Conservation (phyloP, 2,113 vertebrate genomes). For the Cephalophus harveyi region DNA sequence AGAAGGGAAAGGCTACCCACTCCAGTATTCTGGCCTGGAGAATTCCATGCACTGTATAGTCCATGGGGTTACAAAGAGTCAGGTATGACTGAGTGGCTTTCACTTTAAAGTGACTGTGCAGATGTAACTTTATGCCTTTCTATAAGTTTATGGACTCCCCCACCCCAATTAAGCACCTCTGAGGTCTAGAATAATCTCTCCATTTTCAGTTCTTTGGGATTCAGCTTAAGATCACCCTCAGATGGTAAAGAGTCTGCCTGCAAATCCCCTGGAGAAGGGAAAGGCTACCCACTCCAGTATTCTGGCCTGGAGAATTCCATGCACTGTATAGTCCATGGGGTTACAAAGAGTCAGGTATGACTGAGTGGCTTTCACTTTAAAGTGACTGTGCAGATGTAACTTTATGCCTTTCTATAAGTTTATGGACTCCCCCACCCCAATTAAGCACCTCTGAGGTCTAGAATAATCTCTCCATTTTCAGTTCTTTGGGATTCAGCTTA, state of each 20-base stretch:
- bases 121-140: background rate
- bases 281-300: background rate
- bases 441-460: background rate
- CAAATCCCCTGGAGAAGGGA: background rate
- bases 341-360: fast-evolving
- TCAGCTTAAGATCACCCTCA: background rate
- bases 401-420: background rate
- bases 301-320: background rate
- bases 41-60: background rate
- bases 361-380: background rate
- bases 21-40: background rate
- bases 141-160: background rate
- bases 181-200: background rate
- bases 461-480: background rate
- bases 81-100: background rate
- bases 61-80: fast-evolving
- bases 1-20: background rate
- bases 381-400: background rate
- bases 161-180: background rate
- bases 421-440: background rate
- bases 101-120: background rate
- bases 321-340: background rate
- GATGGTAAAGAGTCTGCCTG: background rate
- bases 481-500: background rate
- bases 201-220: background rate